Conservation (phyloP, 2,797 vertebrate genomes). For the Dendrocincla fuliginosa region DNA sequence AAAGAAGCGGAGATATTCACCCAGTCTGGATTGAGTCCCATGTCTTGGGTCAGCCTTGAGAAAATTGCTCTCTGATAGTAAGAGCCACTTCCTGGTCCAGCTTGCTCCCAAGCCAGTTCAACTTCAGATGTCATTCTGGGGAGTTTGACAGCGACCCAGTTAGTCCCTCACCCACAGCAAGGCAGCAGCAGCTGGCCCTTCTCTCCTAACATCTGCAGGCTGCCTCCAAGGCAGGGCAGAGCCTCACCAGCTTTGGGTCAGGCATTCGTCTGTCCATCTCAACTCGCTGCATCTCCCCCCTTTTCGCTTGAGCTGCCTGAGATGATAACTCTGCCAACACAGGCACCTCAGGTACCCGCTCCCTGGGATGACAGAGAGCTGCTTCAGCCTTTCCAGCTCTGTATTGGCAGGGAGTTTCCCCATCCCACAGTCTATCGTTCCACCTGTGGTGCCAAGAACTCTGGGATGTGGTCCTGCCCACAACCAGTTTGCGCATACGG, state of each 20-base stretch:
- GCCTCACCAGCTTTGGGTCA: not conserved
- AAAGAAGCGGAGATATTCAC: slow-evolving; percentile 9
- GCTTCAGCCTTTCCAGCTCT: not conserved
- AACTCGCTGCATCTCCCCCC: not conserved
- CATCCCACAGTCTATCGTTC: not conserved
- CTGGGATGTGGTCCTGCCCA: not conserved
- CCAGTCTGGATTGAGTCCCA: not conserved
- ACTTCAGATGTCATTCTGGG: not conserved
- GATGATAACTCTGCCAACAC: not conserved
- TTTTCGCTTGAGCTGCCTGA: not conserved
- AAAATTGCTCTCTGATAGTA: not conserved
- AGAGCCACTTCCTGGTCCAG: not conserved
- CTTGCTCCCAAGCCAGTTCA: not conserved
- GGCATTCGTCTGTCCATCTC: not conserved
- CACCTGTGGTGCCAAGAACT: not conserved
- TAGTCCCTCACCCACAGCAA: not conserved
- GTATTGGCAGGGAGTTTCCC: not conserved
- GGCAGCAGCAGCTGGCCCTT: not conserved
- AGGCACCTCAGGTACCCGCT: not conserved
- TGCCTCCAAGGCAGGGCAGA: not conserved
- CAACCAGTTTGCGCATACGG: fast-evolving
- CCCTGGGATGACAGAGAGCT: not conserved
- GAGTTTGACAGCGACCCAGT: not conserved
- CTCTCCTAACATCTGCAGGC: not conserved
- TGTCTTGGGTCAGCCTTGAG: slow-evolving; percentile 25